Evolutionary conservation across 2,113 vertebrate species (phyloP).

Genomic region (Psittacus erithacus): DNA sequence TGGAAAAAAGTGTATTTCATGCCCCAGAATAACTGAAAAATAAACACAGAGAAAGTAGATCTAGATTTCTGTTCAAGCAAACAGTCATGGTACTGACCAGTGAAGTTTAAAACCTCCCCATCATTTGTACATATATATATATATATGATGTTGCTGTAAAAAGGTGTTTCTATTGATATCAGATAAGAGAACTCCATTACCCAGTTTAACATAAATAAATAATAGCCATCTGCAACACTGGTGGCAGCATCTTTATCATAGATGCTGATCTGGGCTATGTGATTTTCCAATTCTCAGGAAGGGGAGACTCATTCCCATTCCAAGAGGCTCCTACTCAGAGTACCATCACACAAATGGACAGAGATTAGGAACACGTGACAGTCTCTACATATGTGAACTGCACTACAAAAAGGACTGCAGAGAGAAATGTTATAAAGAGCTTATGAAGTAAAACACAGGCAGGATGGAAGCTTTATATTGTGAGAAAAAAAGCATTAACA

Average conservation of each 20-base stretch:
- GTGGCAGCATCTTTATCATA: slow-evolving; percentile 23
- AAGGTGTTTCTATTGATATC: slow-evolving; percentile 2
- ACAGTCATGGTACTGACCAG: neutral
- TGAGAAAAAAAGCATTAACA: neutral
- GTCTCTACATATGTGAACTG: neutral
- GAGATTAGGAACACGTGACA: neutral
- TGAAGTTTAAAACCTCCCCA: neutral
- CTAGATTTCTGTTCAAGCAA: neutral
- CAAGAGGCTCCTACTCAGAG: neutral
- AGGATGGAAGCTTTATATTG: neutral
- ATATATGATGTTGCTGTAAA: neutral
- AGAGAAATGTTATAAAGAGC: neutral
- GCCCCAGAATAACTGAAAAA: neutral
- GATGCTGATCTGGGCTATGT: neutral
- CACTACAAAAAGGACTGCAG: neutral
- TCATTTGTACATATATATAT: neutral
- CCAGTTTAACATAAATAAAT: slow-evolving; percentile 35
- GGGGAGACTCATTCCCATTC: neutral
- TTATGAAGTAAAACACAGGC: neutral
- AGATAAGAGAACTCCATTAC: neutral
- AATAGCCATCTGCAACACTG: neutral
- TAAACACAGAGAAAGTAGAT: neutral
- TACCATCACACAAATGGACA: neutral
- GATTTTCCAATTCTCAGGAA: neutral
- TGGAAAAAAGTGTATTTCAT: fast-evolving